phyloP scores from a whole-genome alignment of 1,140 invertebrate species.

The Drosophila punjabiensis region DNA sequence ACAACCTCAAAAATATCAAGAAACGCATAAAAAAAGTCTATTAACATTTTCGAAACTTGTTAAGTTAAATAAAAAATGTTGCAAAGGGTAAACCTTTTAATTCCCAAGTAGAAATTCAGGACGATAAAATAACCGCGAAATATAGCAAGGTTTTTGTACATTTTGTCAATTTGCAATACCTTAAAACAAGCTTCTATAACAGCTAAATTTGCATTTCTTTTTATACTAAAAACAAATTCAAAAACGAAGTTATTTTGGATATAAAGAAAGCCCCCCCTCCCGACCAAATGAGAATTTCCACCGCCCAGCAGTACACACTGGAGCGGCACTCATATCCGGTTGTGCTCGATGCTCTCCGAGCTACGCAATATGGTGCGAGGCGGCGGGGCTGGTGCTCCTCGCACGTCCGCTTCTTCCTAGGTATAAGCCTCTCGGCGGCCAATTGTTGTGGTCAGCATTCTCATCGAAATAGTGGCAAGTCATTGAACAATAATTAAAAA shows the following conservation, averaged over 20 bases:
- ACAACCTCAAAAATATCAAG: too few relatives aligned
- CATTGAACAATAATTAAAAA: constrained; percentile 83
- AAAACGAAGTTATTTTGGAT: too few relatives aligned
- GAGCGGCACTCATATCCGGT: constrained; percentile 53
- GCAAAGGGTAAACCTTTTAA: too few relatives aligned
- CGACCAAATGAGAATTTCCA: too few relatives aligned
- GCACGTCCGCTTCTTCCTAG: neutral
- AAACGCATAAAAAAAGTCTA: too few relatives aligned
- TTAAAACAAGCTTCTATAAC: neutral
- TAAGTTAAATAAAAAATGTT: too few relatives aligned
- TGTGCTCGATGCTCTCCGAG: constrained; percentile 37
- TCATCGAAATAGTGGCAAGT: constrained; percentile 75
- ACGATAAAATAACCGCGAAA: too few relatives aligned
- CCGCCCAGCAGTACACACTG: too few relatives aligned
- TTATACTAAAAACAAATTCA: neutral
- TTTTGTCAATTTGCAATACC: neutral
- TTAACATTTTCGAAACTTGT: too few relatives aligned
- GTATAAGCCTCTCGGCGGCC: constrained; percentile 11
- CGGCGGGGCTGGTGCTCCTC: constrained; percentile 6
- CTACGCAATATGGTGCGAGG: constrained; percentile 31
- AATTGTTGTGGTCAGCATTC: constrained; percentile 42
- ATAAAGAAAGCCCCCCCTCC: neutral
- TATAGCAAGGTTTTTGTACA: neutral
- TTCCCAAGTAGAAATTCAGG: too few relatives aligned
- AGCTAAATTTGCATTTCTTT: neutral